Conservation (phyloP, 2,797 vertebrate genomes). For the Oreochromis grahami region DNA sequence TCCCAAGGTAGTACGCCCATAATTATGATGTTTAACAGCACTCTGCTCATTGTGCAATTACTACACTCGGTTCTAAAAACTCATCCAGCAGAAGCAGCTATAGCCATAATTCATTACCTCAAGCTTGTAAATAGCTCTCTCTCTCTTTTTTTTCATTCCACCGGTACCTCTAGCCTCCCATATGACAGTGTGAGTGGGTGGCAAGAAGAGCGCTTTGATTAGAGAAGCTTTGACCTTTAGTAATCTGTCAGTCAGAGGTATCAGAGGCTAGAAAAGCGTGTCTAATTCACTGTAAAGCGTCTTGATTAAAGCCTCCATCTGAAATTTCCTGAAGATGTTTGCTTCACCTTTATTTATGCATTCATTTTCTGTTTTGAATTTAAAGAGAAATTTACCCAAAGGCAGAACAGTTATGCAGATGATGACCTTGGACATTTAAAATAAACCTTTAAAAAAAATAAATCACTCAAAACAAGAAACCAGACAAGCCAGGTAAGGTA, state of each 20-base stretch:
- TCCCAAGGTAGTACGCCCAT: slow-evolving; percentile 34
- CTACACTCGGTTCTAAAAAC: slow-evolving; percentile 18
- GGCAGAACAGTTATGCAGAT: background rate
- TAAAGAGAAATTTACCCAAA: background rate
- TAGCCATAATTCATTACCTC: slow-evolving; percentile 25
- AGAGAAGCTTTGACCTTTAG: slow-evolving; percentile 39
- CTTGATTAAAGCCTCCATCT: slow-evolving; percentile 10
- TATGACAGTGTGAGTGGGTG: slow-evolving; percentile 4
- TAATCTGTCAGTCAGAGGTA: slow-evolving; percentile 37
- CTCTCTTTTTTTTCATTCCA: background rate
- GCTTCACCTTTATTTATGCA: background rate
- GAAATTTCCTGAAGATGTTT: background rate
- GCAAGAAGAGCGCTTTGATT: slow-evolving; percentile 11
- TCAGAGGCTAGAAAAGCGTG: background rate
- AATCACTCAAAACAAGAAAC: background rate
- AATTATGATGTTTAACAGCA: slow-evolving; percentile 62
- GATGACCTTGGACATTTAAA: background rate
- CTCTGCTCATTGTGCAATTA: slow-evolving; percentile 50
- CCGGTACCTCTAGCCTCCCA: background rate
- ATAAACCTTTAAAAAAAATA: background rate
- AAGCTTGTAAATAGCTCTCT: slow-evolving; percentile 34
- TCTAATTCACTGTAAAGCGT: background rate
- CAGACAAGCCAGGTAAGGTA: background rate
- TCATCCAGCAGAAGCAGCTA: slow-evolving; percentile 3
- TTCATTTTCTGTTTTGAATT: background rate